Evolutionary conservation across 2,888 invertebrate genomes (phyloP).

Genomic region (Meliscaeva auricollis): DNA sequence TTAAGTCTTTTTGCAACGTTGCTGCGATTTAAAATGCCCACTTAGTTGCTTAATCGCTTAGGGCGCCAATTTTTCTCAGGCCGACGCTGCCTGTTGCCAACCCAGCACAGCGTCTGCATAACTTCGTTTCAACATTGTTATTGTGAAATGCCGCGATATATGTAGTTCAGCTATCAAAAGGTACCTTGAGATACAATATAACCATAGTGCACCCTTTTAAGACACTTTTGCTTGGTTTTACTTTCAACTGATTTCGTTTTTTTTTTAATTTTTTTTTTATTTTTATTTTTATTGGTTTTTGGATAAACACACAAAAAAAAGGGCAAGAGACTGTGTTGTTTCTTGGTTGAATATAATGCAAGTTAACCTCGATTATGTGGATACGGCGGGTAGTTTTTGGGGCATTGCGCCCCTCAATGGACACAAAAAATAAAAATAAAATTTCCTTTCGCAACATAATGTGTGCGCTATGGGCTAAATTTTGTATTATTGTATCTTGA

Average conservation of each 20-base stretch:
- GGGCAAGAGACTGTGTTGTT: slow-evolving; percentile 61
- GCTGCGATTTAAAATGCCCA: not conserved
- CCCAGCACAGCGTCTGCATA: slow-evolving; percentile 31
- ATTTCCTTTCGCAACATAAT: slow-evolving; percentile 25
- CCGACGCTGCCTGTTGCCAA: slow-evolving; percentile 33
- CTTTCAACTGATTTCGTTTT: slow-evolving; percentile 61
- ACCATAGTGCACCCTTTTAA: slow-evolving; percentile 74
- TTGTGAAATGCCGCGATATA: slow-evolving; percentile 70
- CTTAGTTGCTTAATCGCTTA: not conserved
- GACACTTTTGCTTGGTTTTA: slow-evolving; percentile 70
- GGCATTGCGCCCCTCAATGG: slow-evolving; percentile 48
- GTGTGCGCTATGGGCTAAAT: slow-evolving; percentile 66
- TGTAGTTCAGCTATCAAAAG: slow-evolving; percentile 70
- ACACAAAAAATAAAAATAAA: slow-evolving; percentile 2
- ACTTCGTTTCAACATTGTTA: slow-evolving; percentile 54
- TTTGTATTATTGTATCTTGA: slow-evolving; percentile 29
- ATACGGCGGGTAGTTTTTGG: slow-evolving; percentile 38
- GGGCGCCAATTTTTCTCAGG: not conserved
- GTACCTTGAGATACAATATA: slow-evolving; percentile 30
- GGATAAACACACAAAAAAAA: slow-evolving; percentile 20
- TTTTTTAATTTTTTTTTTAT: not conserved
- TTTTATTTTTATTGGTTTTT: not conserved
- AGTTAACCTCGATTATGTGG: slow-evolving; percentile 67
- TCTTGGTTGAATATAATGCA: slow-evolving; percentile 34
- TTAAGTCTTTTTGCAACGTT: too few relatives aligned